phyloP scores from a whole-genome alignment of 2,888 invertebrate genomes.

The Platerodrilus igneus region DNA sequence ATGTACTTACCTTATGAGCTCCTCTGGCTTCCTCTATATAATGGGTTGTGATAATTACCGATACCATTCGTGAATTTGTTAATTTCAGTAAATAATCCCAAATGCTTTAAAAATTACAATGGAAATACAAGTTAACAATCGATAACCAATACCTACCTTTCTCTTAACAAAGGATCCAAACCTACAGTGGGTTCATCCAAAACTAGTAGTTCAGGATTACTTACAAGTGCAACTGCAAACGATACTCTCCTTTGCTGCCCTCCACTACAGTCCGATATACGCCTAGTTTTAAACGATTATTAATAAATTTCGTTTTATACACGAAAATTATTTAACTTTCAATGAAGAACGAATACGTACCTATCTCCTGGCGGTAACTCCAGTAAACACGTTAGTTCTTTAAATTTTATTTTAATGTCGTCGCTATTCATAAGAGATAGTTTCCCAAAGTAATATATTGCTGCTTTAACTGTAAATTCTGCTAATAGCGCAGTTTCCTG shows the following conservation, averaged over 20 bases:
- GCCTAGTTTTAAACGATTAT: conserved; percentile 21
- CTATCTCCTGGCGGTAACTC: not conserved
- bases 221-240: conserved; percentile 81
- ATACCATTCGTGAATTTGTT: no score
- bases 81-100: no score
- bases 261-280: conserved; percentile 73
- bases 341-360: not conserved
- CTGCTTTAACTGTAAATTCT: not conserved
- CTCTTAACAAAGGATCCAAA: conserved; percentile 80
- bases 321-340: no score
- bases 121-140: no score
- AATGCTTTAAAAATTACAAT: no score
- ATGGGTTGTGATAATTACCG: no score
- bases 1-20: no score
- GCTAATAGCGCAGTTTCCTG: not conserved
- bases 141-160: no score
- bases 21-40: no score
- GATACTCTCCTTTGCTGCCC: conserved; percentile 88
- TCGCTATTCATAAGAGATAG: not conserved
- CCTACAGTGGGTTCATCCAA: conserved; percentile 95
- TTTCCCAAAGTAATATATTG: not conserved
- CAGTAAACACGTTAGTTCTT: not conserved
- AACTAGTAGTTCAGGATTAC: conserved; percentile 82
- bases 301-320: no score
- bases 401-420: not conserved